phyloP scores from a whole-genome alignment of 2,797 vertebrate species.

The Spinibarbus caldwelli region DNA sequence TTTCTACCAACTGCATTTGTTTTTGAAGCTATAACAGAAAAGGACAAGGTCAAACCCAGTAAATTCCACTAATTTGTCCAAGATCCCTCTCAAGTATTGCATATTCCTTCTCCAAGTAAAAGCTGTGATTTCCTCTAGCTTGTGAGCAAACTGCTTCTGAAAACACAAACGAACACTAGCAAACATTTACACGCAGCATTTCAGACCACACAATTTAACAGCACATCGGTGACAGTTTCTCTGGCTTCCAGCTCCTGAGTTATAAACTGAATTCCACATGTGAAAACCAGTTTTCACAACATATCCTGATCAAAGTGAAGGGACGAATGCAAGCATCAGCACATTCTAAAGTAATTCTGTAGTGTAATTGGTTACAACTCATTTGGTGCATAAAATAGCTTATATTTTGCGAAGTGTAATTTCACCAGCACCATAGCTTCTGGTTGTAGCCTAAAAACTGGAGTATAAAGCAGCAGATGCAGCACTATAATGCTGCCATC shows the following conservation, averaged over 20 bases:
- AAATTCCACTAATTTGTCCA: not conserved
- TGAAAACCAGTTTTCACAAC: not conserved
- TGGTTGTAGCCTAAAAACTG: not conserved
- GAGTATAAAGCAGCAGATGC: no score
- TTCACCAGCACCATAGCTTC: not conserved
- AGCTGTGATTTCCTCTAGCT: no score
- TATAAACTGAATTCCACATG: not conserved
- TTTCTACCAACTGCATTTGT: not conserved
- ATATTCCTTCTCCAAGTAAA: no score
- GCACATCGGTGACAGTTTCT: not conserved
- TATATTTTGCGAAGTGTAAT: not conserved
- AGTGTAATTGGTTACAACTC: no score
- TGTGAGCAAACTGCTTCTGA: not conserved
- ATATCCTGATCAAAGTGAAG: not conserved
- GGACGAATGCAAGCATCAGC: fast-evolving
- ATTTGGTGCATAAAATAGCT: not conserved
- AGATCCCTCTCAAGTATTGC: not conserved
- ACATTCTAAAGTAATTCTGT: no score
- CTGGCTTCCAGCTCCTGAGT: no score
- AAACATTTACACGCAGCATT: not conserved
- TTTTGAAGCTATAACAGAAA: not conserved
- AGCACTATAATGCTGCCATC: constrained; percentile 37
- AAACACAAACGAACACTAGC: no score
- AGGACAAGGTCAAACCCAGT: not conserved
- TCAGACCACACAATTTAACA: not conserved